Conservation (phyloP, 2,113 vertebrate genomes). For the Excalfactoria chinensis region DNA sequence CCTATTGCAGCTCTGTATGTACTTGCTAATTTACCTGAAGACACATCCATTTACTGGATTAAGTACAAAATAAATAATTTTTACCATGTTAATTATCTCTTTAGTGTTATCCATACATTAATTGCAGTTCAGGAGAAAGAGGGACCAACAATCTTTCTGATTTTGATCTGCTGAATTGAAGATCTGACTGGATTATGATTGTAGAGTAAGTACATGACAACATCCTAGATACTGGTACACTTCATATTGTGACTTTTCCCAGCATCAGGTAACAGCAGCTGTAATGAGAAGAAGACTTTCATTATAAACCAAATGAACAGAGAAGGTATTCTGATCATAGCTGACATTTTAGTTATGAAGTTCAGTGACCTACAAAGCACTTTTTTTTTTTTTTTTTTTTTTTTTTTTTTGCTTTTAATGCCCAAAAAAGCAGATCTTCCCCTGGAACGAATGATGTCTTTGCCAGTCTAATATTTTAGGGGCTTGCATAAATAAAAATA, state of each 20-base stretch:
- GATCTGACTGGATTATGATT: neutral
- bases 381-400: neutral
- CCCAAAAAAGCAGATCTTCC: neutral
- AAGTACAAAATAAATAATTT: neutral
- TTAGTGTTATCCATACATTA: neutral
- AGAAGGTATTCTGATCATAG: neutral
- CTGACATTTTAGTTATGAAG: neutral
- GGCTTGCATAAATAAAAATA: neutral
- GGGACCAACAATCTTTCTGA: neutral
- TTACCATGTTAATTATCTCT: neutral
- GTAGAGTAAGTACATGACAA: neutral
- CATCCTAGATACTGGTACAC: neutral
- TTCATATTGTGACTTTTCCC: neutral
- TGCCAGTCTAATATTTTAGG: neutral
- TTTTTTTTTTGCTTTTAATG: neutral
- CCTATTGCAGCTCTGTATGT: neutral
- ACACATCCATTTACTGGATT: neutral
- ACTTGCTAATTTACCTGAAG: neutral
- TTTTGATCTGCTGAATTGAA: neutral
- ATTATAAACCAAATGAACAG: neutral
- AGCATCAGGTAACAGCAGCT: neutral
- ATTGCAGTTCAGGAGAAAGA: neutral
- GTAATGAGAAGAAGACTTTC: neutral
- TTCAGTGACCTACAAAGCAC: neutral
- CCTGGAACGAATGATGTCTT: neutral